phyloP scores from a whole-genome alignment of 2,888 invertebrate genomes.

The Epistrophella euchroma region DNA sequence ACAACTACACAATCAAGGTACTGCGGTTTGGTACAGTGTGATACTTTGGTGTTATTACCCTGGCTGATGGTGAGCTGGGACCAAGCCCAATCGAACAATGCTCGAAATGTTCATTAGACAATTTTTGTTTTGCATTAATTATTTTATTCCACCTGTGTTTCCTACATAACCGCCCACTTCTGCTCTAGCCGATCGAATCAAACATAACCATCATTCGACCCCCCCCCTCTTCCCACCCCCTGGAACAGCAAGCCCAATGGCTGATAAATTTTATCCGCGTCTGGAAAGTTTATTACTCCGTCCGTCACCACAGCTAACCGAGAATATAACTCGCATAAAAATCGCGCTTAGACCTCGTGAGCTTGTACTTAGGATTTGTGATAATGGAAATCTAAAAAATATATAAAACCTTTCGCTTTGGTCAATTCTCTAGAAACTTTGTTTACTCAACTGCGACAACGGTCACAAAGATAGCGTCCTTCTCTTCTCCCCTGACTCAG shows the following conservation, averaged over 20 bases:
- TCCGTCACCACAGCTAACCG: conserved; percentile 21
- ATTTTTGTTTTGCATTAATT: conserved; percentile 76
- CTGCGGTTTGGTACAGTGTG: not conserved
- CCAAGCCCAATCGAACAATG: conserved; percentile 75
- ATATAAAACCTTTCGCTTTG: conserved; percentile 72
- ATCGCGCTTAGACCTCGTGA: conserved; percentile 67
- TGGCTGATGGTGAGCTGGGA: conserved; percentile 29
- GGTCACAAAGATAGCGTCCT: conserved; percentile 34
- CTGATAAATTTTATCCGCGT: conserved; percentile 42
- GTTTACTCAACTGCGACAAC: conserved; percentile 75
- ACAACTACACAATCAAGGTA: conserved; percentile 31
- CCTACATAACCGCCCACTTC: conserved; percentile 31
- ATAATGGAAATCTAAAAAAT: conserved; percentile 51
- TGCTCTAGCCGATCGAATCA: conserved; percentile 1
- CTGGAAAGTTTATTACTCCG: conserved; percentile 72
- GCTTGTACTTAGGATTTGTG: conserved; percentile 73
- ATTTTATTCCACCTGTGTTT: conserved; percentile 74
- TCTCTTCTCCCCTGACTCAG: conserved; percentile 45
- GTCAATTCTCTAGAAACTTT: conserved; percentile 67
- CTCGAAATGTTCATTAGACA: conserved; percentile 76
- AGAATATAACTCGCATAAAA: conserved; percentile 56
- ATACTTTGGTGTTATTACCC: conserved; percentile 21
- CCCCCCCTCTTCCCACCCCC: not conserved
- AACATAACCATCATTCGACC: not conserved
- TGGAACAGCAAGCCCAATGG: conserved; percentile 3